Percentiles rank a stretch among this genome's conserved stretches.
phyloP scores from a whole-genome alignment of 2,888 invertebrate genomes.

The Coecobrya sp. region DNA sequence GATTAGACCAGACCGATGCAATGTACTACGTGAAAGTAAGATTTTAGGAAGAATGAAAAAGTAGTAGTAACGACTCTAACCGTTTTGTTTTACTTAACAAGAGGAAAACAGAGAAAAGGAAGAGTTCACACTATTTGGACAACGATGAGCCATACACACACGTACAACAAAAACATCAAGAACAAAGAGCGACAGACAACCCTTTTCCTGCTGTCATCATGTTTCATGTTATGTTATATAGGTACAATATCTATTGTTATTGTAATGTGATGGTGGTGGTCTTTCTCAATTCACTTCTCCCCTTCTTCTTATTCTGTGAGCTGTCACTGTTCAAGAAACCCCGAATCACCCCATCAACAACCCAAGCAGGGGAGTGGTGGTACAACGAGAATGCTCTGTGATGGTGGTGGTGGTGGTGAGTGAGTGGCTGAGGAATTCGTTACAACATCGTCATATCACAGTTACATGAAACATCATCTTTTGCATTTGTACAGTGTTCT shows the following conservation, averaged over 20 bases:
- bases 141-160: neutral
- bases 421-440: slow-evolving; percentile 19
- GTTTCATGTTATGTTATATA: slow-evolving; percentile 19
- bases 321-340: slow-evolving; percentile 62
- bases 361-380: neutral
- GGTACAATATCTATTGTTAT: slow-evolving; percentile 49
- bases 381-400: neutral
- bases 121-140: slow-evolving; percentile 34
- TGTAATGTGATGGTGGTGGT: slow-evolving; percentile 58
- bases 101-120: neutral
- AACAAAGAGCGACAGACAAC: slow-evolving; percentile 63
- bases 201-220: slow-evolving; percentile 64
- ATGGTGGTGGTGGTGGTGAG: neutral
- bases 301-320: slow-evolving; percentile 1
- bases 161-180: neutral
- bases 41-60: no score
- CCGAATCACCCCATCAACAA: slow-evolving; percentile 11
- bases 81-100: no score
- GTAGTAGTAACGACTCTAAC: no score
- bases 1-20: no score
- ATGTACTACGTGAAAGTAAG: no score
- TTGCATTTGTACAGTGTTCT: neutral
- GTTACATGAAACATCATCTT: slow-evolving; percentile 20
- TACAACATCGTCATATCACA: slow-evolving; percentile 27
- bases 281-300: slow-evolving; percentile 67